Percentiles rank a stretch among this genome's conserved stretches.
Evolutionary conservation across 1,140 invertebrate species (phyloP).

Genomic region (Cyphomyrmex costatus): DNA sequence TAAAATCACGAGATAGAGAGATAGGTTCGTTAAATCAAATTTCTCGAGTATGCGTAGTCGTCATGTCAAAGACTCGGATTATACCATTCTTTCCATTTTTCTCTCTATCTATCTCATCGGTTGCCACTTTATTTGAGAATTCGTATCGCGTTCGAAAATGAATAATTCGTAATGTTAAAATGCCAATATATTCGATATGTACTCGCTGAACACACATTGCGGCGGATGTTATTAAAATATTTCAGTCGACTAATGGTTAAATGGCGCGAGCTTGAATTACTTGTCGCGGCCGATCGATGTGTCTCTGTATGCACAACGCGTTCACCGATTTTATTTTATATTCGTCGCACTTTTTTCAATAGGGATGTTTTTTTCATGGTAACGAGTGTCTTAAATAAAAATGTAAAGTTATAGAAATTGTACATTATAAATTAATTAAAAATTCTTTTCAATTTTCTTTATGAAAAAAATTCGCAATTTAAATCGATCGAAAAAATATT

Average conservation of each 20-base stretch:
- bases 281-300: conserved; percentile 55
- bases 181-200: conserved; percentile 60
- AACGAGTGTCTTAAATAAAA: background rate
- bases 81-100: conserved; percentile 2
- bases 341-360: conserved; percentile 22
- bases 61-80: conserved; percentile 54
- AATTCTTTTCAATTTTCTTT: background rate
- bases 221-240: conserved; percentile 65
- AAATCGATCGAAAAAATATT: conserved; percentile 1
- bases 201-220: conserved; percentile 49
- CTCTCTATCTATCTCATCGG: background rate
- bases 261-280: conserved; percentile 62
- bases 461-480: background rate
- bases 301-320: conserved; percentile 16
- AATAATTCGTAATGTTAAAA: conserved; percentile 65
- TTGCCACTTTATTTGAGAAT: conserved; percentile 50
- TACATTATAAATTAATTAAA: background rate
- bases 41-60: conserved; percentile 43
- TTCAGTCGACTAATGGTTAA: conserved; percentile 62
- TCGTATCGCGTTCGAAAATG: conserved; percentile 57
- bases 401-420: background rate
- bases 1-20: conserved; percentile 33
- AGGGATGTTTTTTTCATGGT: conserved; percentile 36
- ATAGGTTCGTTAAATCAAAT: conserved; percentile 48
- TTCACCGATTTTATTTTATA: conserved; percentile 49